Evolutionary conservation across 1,140 invertebrate species (phyloP).

Genomic region (Acromyrmex echinatior): DNA sequence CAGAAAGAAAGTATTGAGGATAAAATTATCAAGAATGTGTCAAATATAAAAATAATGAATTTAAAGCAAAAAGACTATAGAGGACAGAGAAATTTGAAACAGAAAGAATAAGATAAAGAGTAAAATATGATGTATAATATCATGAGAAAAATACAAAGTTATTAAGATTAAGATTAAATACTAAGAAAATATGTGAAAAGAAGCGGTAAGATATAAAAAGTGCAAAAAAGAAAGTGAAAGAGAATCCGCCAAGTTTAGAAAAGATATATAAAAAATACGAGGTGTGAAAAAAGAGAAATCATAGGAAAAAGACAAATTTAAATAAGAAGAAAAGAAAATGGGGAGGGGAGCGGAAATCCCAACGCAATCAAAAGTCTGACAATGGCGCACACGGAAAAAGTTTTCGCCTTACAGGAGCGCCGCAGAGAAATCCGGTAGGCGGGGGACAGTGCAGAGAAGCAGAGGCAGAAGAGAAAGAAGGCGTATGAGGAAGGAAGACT

Average conservation of each 20-base stretch:
- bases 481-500: conserved; percentile 72
- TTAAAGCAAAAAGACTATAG: background rate
- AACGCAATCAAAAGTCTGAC: conserved; percentile 63
- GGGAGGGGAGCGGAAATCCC: conserved; percentile 37
- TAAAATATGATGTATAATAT: background rate
- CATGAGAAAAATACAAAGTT: background rate
- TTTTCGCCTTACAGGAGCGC: conserved; percentile 44
- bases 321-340: conserved; percentile 29
- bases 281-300: conserved; percentile 1
- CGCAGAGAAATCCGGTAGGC: conserved; percentile 27
- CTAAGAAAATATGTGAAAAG: background rate
- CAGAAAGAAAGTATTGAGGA: background rate
- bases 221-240: background rate
- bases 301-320: conserved; percentile 27
- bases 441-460: background rate
- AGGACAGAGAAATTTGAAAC: background rate
- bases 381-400: conserved; percentile 45
- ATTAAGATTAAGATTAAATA: conserved; percentile 32
- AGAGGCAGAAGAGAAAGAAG: conserved; percentile 61
- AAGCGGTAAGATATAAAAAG: background rate
- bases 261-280: conserved; percentile 31
- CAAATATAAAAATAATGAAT: background rate
- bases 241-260: conserved; percentile 4
- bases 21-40: background rate
- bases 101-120: background rate